Conservation (phyloP, 1,140 invertebrate species). For the Onthophagus taurus region DNA sequence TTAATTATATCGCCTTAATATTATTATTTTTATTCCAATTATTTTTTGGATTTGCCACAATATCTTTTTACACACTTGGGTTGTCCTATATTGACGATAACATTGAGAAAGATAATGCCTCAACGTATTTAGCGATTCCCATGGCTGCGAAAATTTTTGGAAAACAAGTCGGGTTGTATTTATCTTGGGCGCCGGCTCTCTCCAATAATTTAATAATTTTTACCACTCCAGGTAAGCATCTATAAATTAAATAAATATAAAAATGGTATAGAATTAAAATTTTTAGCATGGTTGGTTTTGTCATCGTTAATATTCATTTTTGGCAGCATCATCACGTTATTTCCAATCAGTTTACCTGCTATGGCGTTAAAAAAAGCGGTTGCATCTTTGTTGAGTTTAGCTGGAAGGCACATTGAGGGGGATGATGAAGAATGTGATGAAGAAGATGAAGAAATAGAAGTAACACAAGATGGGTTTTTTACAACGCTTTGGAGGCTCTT, state of each 20-base stretch:
- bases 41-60: conserved; percentile 45
- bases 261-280: conserved; percentile 3
- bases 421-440: conserved; percentile 3
- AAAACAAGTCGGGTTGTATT: conserved; percentile 36
- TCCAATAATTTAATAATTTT: conserved; percentile 21
- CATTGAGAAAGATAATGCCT: conserved; percentile 46
- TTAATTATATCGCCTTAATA: conserved; percentile 39
- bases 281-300: conserved; percentile 50
- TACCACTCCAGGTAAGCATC: conserved; percentile 22
- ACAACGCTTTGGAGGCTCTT: conserved; percentile 46
- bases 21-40: conserved; percentile 51
- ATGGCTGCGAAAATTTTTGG: conserved; percentile 37
- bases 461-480: conserved; percentile 36
- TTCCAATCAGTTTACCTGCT: conserved; percentile 46
- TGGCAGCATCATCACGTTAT: conserved; percentile 45
- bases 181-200: conserved; percentile 34
- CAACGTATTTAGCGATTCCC: conserved; percentile 38
- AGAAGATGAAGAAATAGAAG: conserved; percentile 14
- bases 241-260: neutral
- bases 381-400: conserved; percentile 35
- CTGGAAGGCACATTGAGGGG: conserved; percentile 15
- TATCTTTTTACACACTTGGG: conserved; percentile 53
- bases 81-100: conserved; percentile 61
- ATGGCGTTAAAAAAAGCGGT: conserved; percentile 48
- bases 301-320: conserved; percentile 43